These are phyloP conservation scores for Battus philenor DNA, from an alignment of 1,140 invertebrate genomes.

Conservation along the genomic window DNA sequence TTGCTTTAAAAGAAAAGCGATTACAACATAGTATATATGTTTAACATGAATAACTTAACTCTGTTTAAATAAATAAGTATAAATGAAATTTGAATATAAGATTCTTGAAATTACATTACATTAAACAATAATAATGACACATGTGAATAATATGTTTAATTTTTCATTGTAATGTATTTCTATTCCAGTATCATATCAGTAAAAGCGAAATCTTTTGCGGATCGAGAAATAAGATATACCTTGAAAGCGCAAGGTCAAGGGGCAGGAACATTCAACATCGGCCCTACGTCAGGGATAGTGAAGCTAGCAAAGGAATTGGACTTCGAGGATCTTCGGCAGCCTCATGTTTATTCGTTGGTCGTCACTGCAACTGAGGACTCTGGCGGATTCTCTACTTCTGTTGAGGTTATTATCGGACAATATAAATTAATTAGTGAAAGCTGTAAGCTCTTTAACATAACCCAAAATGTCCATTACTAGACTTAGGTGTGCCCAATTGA, in stretches of 20 bases:
- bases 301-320: slow-evolving; percentile 96
- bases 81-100: too few species aligned
- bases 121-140: too few species aligned
- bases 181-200: slow-evolving; percentile 93
- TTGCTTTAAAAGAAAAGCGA: too few species aligned
- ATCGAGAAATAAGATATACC: slow-evolving; percentile 95
- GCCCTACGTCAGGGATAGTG: slow-evolving; percentile 93
- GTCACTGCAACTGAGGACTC: slow-evolving; percentile 97
- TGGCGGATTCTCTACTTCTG: slow-evolving; percentile 95
- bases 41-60: too few species aligned
- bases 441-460: too few species aligned
- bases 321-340: slow-evolving; percentile 95
- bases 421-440: slow-evolving; percentile 20
- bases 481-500: too few species aligned
- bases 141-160: too few species aligned
- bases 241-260: slow-evolving; percentile 95
- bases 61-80: too few species aligned
- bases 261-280: slow-evolving; percentile 96
- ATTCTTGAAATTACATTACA: too few species aligned
- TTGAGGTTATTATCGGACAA: too few species aligned
- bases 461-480: background rate
- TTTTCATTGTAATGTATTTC: slow-evolving; percentile 21
- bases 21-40: too few species aligned
- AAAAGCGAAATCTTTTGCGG: slow-evolving; percentile 96
- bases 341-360: slow-evolving; percentile 93